Percentiles rank a stretch among this genome's conserved stretches.
Evolutionary conservation across 2,797 vertebrate species (phyloP).

Genomic region (Sciurus carolinensis): DNA sequence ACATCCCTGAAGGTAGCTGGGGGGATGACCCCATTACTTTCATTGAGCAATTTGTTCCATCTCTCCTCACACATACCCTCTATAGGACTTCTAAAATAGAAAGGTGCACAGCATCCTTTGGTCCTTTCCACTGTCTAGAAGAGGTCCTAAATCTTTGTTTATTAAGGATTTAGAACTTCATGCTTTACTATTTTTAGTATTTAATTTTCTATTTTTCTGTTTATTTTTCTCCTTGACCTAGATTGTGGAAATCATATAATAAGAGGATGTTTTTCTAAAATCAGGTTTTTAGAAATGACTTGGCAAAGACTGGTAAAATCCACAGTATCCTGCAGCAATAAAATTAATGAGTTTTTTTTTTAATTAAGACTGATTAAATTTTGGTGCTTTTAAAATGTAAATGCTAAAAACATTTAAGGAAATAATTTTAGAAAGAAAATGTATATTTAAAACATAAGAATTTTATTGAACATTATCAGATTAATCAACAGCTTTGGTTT

Average conservation of each 20-base stretch:
- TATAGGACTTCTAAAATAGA: constrained; percentile 72
- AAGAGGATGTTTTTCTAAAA: constrained; percentile 70
- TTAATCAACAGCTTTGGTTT: constrained; percentile 21
- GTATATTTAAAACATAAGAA: constrained; percentile 9
- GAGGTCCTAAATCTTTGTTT: constrained; percentile 54
- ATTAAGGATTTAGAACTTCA: constrained; percentile 61
- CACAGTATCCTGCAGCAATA: constrained; percentile 64
- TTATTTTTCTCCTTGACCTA: constrained; percentile 79
- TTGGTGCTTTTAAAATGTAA: constrained; percentile 65
- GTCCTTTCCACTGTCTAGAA: constrained; percentile 4
- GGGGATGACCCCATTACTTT: constrained; percentile 81
- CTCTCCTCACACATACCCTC: constrained; percentile 71
- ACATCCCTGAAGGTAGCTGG: constrained; percentile 70
- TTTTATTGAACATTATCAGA: constrained; percentile 1
- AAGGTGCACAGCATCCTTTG: constrained; percentile 59
- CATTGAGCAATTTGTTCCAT: constrained; percentile 82
- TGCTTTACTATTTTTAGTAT: constrained; percentile 64
- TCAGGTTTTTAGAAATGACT: constrained; percentile 69
- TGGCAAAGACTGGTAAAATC: constrained; percentile 66
- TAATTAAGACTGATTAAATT: constrained; percentile 55
- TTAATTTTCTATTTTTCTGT: constrained; percentile 58
- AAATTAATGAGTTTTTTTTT: constrained; percentile 54
- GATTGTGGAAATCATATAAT: constrained; percentile 33
- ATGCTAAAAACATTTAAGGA: constrained; percentile 56
- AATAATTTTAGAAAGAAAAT: constrained; percentile 46